Evolutionary conservation across 2,113 vertebrate species (phyloP), one percentile per base, ranked within the genome.

Genomic region (Phoenicopterus ruber): DNA sequence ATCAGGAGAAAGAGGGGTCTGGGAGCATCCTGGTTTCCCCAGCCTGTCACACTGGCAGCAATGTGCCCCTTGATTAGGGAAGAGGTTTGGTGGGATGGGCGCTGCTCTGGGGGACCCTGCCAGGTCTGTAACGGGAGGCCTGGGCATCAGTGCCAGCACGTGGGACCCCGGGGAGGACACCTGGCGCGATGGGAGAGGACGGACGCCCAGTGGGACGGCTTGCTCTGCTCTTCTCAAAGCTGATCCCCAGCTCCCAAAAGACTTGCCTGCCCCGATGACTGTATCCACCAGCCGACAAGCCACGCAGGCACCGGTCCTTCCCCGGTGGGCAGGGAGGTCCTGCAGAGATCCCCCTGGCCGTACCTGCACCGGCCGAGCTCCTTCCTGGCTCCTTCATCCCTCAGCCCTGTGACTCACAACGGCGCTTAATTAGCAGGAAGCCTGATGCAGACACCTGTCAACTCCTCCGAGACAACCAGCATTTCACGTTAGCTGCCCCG

Each of bases 391-490:
- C 85, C 92, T 73, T 84, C 94, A 86, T 80, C 87, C 89, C 58
- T 44, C 31, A 6, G 42, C 86, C 66, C 74, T 32, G 3, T 89
- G 88, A 94, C 88, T 95, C 91, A 96, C 74, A 52, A 79, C n/a
- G 26, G 86, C 8, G 61, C 91, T 96, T 96, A 96, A 97, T 97
- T 96, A 97, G 97, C 94, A 86, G 90, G 82, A 79, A 94, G 91
- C 81, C 87, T 87, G 94, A 87, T 95, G 96, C 91, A 95, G 94
- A 92, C 95, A 97, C 94, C 96, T 95, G 97, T 95, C 96, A 96
- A 25, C 93, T 97, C 91, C 96, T 96, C 82, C 2, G 88, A 97
- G 95, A 96, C 94, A 94, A 93, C 72, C 94, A 90, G 94, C 91
- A 72, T 96, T 97, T 97, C 95, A 95, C 49, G 67, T 96, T 91